These are phyloP conservation scores for Lucinisca nassula DNA, from an alignment of 2,888 invertebrate species.

Conservation along the genomic window DNA sequence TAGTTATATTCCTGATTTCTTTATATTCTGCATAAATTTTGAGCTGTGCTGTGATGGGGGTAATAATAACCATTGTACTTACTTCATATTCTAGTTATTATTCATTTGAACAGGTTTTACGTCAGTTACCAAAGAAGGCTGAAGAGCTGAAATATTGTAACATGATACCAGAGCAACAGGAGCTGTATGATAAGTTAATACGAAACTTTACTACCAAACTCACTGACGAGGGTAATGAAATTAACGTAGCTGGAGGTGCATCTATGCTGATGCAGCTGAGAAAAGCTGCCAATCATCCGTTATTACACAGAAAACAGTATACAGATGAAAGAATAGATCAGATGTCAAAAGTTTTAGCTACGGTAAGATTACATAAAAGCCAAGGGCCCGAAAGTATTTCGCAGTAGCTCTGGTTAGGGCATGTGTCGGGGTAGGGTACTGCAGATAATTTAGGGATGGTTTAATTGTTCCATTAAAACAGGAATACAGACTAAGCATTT, in stretches of 20 bases:
- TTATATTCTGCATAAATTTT: no score
- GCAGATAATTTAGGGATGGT: no score
- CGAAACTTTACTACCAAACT: slow-evolving; percentile 79
- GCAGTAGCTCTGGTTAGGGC: no score
- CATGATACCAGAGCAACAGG: slow-evolving; percentile 93
- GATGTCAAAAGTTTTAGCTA: slow-evolving; percentile 90
- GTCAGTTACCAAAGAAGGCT: slow-evolving; percentile 94
- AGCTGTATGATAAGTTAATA: slow-evolving; percentile 93
- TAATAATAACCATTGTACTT: no score
- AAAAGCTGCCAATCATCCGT: slow-evolving; percentile 97
- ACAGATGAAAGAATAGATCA: slow-evolving; percentile 90
- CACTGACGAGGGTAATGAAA: slow-evolving; percentile 50
- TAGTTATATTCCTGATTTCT: no score
- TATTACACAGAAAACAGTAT: slow-evolving; percentile 92
- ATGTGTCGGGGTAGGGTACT: no score
- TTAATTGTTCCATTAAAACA: no score
- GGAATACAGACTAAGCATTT: no score
- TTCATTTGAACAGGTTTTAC: slow-evolving; percentile 87
- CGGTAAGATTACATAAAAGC: no score
- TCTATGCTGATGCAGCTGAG: slow-evolving; percentile 93
- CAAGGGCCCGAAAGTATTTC: no score
- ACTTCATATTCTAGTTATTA: no score
- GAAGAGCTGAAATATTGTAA: slow-evolving; percentile 92
- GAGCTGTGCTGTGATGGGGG: no score
- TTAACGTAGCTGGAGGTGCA: slow-evolving; percentile 71